These are phyloP conservation scores for Micromussa lordhowensis DNA, from an alignment of 92 coral and sea anemone species.

Conservation along the genomic window DNA sequence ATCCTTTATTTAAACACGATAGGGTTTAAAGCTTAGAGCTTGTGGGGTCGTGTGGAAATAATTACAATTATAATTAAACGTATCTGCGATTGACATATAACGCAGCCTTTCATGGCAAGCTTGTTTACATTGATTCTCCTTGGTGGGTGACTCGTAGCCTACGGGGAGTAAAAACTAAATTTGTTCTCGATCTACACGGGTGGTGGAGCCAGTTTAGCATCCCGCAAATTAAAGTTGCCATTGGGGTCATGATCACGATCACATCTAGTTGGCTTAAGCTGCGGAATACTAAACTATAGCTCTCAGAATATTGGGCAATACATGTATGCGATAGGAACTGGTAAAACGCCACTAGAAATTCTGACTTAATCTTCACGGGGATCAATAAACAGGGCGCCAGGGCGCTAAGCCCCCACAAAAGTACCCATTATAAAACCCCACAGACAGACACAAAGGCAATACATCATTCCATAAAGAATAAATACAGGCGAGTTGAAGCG, in stretches of 20 bases:
- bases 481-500: not conserved
- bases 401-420: not conserved
- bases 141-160: not conserved
- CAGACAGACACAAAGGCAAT: not conserved
- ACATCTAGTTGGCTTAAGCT: not conserved
- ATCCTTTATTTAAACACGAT: too few species aligned
- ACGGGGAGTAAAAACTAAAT: not conserved
- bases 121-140: not conserved
- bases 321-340: not conserved
- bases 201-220: not conserved
- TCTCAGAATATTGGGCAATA: not conserved
- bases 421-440: not conserved
- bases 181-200: not conserved
- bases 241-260: not conserved
- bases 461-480: constrained; percentile 2
- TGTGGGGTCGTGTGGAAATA: too few species aligned
- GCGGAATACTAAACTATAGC: too few species aligned
- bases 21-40: too few species aligned
- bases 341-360: not conserved
- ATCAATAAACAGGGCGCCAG: not conserved
- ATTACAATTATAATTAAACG: too few species aligned
- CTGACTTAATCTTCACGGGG: not conserved
- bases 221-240: not conserved
- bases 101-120: not conserved
- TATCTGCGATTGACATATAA: not conserved